phyloP scores from a whole-genome alignment of 2,888 invertebrate species.

The Sarcophaga carnaria region DNA sequence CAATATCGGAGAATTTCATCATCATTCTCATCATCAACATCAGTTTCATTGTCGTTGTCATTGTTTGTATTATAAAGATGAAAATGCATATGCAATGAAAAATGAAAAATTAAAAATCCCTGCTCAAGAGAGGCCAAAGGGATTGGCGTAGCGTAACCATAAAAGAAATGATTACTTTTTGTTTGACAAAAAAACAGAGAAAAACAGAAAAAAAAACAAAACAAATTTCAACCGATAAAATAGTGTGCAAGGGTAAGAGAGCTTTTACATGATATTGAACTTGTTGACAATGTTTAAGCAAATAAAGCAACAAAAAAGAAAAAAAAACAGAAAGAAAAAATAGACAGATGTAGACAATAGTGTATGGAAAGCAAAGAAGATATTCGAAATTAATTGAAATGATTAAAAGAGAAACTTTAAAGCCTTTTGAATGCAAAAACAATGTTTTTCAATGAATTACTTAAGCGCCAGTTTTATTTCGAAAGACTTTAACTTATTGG shows the following conservation, averaged over 20 bases:
- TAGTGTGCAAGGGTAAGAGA: constrained; percentile 19
- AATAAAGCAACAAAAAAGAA: not conserved
- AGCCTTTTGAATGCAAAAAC: not conserved
- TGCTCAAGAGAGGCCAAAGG: not conserved
- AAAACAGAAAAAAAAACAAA: not conserved
- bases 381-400: constrained; percentile 55
- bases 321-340: not conserved
- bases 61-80: constrained; percentile 49
- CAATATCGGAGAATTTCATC: constrained; percentile 25
- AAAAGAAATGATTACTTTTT: constrained; percentile 35
- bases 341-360: not conserved
- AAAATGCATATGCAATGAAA: constrained; percentile 22
- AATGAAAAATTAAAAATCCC: not conserved
- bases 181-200: not conserved
- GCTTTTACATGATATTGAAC: constrained; percentile 25
- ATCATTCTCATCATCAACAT: not conserved
- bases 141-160: not conserved
- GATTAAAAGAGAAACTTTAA: constrained; percentile 12
- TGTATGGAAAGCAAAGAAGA: not conserved
- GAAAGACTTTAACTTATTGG: too few species aligned
- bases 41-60: not conserved
- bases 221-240: constrained; percentile 7
- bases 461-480: too few species aligned
- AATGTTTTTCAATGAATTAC: not conserved
- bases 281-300: constrained; percentile 11